Evolutionary conservation across 2,113 vertebrate genomes (phyloP).

Genomic region (Haliaeetus leucogaster): DNA sequence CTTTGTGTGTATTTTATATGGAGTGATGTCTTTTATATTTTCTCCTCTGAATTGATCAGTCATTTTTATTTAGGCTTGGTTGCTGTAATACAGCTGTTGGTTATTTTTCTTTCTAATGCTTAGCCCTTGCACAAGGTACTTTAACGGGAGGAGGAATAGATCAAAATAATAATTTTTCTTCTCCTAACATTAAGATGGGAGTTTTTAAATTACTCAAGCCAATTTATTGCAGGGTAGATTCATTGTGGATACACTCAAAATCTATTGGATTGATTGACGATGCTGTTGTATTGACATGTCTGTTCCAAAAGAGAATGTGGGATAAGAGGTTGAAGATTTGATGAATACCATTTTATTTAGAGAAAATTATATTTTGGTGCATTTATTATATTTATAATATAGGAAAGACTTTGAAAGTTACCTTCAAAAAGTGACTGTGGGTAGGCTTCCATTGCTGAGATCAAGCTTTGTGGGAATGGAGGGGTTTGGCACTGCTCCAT

Average conservation of each 20-base stretch:
- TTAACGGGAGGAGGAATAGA: conserved; percentile 16
- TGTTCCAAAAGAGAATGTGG: conserved; percentile 5
- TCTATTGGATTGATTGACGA: conserved; percentile 34
- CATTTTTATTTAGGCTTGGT: conserved; percentile 11
- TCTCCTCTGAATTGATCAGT: conserved; percentile 1
- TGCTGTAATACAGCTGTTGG: conserved; percentile 2
- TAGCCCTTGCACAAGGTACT: conserved; percentile 9
- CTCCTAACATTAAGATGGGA: conserved; percentile 24
- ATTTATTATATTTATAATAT: not conserved
- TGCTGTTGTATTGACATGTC: conserved; percentile 11
- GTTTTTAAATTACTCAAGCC: conserved; percentile 30
- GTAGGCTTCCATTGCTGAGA: not conserved
- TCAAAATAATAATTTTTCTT: conserved; percentile 50
- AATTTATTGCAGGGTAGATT: conserved; percentile 1
- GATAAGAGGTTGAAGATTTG: conserved; percentile 29
- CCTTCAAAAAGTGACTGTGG: not conserved
- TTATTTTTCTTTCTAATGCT: conserved; percentile 44
- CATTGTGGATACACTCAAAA: conserved; percentile 22
- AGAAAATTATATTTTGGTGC: conserved; percentile 4
- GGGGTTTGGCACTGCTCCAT: not conserved
- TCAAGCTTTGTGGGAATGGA: not conserved
- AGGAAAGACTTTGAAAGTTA: conserved; percentile 34
- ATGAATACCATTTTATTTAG: conserved; percentile 8
- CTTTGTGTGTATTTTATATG: not conserved
- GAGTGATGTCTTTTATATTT: conserved; percentile 1